Evolutionary conservation across 2,797 vertebrate genomes (phyloP), one percentile per base, ranked within the genome.

Genomic region (Sylvilagus floridanus): DNA sequence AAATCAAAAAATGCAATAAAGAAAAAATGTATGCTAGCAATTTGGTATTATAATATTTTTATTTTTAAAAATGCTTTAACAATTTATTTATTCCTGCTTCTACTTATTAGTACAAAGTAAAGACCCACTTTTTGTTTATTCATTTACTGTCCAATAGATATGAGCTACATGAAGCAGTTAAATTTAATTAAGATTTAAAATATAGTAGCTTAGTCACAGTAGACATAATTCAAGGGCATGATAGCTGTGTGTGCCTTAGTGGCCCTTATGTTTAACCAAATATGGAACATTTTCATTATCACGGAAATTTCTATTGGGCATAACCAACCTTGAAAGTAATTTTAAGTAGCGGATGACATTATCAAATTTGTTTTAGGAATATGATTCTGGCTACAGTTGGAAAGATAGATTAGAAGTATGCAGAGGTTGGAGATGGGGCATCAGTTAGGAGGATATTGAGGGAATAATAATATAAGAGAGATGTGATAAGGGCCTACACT

Each of bases 371-470:
- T 91, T 91, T 96, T 26, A 82, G 22, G 19, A 84, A 76, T 88
- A 54, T 85, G 57, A 65, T 93, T 95, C 54, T 93, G 90, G 71
- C 47, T 94, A 28, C 12, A 88, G 50, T 91, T 94, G 90, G 73
- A 91, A 93, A 50, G 79, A 32, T 52, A 90, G 35, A 81, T 88
- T 92, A 83, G 35, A 94, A 91, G 79, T 86, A 90, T n/a, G 42
- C 60, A 50, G 35, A 32, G 32, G 30, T 54, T 91, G 50, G 63
- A 68, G 75, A 82, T 63, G 22, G 26, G 28, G 71, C 19, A 85
- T 84, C 79, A 96, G 19, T 84, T 85, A 87, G 66, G 50, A 90
- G 89, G 92, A 94, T 75, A 95, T 60, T 92, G 90, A 94, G 75
- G 62, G 17, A 47, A 9, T 47, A 47, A 47, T 92, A 94, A 90